phyloP scores from a whole-genome alignment of 2,888 invertebrate genomes.

The Drosophila recens region DNA sequence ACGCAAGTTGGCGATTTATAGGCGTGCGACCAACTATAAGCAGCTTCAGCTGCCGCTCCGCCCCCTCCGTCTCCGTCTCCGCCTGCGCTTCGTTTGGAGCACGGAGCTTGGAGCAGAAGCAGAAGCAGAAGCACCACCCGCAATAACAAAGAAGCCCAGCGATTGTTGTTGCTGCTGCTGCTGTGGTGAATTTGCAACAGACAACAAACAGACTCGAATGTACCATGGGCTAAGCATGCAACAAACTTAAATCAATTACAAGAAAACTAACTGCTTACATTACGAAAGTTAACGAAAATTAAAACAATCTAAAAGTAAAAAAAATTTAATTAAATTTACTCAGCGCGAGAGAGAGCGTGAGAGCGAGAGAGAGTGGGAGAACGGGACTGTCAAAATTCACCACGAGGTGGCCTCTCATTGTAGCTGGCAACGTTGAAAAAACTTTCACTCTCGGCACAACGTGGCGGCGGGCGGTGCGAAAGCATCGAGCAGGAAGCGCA shows the following conservation, averaged over 20 bases:
- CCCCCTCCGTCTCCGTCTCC: background rate
- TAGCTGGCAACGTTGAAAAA: slow-evolving; percentile 44
- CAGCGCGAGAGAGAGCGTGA: slow-evolving; percentile 9
- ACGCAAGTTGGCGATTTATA: slow-evolving; percentile 68
- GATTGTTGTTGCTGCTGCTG: slow-evolving; percentile 31
- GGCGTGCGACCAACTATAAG: slow-evolving; percentile 59
- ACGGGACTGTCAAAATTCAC: slow-evolving; percentile 49
- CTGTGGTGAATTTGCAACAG: slow-evolving; percentile 47
- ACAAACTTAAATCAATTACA: slow-evolving; percentile 3
- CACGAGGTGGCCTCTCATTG: slow-evolving; percentile 45
- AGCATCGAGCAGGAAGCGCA: slow-evolving; percentile 74
- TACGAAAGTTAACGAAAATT: slow-evolving; percentile 8
- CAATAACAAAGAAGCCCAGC: slow-evolving; percentile 51
- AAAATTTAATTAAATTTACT: slow-evolving; percentile 35
- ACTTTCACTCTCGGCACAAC: slow-evolving; percentile 79
- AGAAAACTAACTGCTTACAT: slow-evolving; percentile 15
- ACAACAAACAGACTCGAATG: slow-evolving; percentile 47
- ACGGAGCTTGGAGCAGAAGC: slow-evolving; percentile 3
- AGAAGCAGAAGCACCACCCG: slow-evolving; percentile 22
- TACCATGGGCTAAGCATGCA: slow-evolving; percentile 9
- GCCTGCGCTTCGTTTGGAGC: background rate
- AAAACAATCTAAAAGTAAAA: slow-evolving; percentile 9
- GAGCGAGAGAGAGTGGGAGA: slow-evolving; percentile 17
- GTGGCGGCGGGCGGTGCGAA: slow-evolving; percentile 70
- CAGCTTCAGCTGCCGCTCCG: slow-evolving; percentile 22